Evolutionary conservation across 2,888 invertebrate genomes (phyloP).

Genomic region (Drosophila conformis): DNA sequence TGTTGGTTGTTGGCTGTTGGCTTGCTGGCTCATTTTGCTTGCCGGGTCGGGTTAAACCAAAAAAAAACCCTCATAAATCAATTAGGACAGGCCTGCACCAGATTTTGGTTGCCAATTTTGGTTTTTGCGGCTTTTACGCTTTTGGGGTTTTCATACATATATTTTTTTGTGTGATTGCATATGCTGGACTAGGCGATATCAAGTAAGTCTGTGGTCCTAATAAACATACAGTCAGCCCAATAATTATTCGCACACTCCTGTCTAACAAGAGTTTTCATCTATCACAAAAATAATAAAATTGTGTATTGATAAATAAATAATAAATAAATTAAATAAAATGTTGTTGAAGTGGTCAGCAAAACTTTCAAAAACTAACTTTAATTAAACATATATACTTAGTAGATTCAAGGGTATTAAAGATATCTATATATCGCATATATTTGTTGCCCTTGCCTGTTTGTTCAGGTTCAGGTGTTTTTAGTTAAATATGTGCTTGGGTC

Average conservation of each 20-base stretch:
- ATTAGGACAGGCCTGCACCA: conserved; percentile 75
- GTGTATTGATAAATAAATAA: neutral
- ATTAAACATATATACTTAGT: neutral
- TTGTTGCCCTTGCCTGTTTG: neutral
- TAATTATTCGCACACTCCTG: neutral
- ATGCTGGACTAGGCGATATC: conserved; percentile 10
- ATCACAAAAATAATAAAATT: accelerated
- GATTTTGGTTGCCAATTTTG: conserved; percentile 72
- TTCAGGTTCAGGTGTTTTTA: conserved; percentile 58
- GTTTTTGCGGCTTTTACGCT: conserved; percentile 76
- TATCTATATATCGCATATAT: neutral
- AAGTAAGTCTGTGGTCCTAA: neutral
- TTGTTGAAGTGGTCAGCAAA: neutral
- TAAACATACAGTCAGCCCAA: neutral
- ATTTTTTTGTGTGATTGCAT: neutral
- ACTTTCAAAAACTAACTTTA: neutral
- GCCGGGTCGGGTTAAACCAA: conserved; percentile 7
- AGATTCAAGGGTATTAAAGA: neutral
- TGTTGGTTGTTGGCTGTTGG: conserved; percentile 6
- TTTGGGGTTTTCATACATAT: conserved; percentile 23
- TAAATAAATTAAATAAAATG: neutral
- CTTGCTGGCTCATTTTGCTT: conserved; percentile 5
- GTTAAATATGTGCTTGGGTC: conserved; percentile 28
- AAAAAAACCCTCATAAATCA: conserved; percentile 82
- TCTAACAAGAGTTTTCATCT: accelerated